A percentile compares a stretch with the other conserved stretches of the same genome.
These are phyloP conservation scores for Sinodicranocentrus sp. DNA, from an alignment of 2,888 invertebrate species.

Conservation along the genomic window DNA sequence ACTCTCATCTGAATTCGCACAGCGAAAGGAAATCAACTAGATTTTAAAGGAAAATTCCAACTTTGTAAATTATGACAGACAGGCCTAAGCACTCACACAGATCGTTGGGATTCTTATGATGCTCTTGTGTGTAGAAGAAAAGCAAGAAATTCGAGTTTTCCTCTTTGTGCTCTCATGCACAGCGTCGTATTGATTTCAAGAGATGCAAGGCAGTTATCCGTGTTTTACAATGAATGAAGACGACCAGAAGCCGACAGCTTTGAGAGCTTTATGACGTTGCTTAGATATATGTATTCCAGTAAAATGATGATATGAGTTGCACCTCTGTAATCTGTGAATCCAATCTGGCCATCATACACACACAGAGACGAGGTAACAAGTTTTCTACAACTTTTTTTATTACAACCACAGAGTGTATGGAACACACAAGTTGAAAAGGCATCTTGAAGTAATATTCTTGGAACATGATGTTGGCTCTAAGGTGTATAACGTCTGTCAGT, in stretches of 20 bases:
- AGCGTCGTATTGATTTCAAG: too few relatives aligned
- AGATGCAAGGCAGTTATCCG: background rate
- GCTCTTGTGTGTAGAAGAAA: too few relatives aligned
- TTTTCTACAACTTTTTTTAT: slow-evolving; percentile 12
- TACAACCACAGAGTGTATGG: background rate
- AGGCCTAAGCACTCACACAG: too few relatives aligned
- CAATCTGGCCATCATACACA: background rate
- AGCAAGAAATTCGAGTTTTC: background rate
- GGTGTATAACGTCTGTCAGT: too few relatives aligned
- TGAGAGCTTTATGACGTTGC: slow-evolving; percentile 55
- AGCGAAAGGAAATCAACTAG: too few relatives aligned
- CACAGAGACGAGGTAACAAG: slow-evolving; percentile 21
- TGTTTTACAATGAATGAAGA: slow-evolving; percentile 28
- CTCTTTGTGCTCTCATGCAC: too few relatives aligned
- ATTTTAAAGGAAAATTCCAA: too few relatives aligned
- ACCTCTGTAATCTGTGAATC: slow-evolving; percentile 4
- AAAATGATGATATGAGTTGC: slow-evolving; percentile 10
- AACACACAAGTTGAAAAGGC: slow-evolving; percentile 33
- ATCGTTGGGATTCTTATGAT: too few relatives aligned
- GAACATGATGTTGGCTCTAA: slow-evolving; percentile 1
- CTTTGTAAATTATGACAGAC: too few relatives aligned
- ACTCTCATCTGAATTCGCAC: too few relatives aligned
- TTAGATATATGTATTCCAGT: slow-evolving; percentile 46
- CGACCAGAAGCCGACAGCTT: slow-evolving; percentile 48
- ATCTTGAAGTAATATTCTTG: background rate